Evolutionary conservation across 2,888 invertebrate genomes (phyloP), one percentile per base, ranked within the genome.

Genomic region (Lepidocyrtoides sp.): DNA sequence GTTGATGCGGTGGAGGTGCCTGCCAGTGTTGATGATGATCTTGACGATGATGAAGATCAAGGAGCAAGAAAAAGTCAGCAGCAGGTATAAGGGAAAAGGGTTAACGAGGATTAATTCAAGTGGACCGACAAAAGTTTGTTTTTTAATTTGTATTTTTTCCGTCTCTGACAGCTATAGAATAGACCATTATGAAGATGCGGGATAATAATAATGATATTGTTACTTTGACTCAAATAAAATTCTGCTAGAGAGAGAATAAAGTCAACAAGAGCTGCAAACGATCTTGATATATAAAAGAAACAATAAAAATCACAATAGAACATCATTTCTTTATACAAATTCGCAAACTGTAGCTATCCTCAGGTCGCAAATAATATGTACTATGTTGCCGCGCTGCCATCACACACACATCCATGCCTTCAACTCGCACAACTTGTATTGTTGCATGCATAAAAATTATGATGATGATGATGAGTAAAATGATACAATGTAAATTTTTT

Each of bases 111-210:
- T 81, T 88, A 88, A 81, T 51, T 88, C 81, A 81, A 88, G 88
- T 81, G 88, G 69, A 81, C 88, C 88, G 88, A 88, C 88, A 88
- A 88, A 88, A 88, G 87, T 79, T 88, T 81, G 51, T 81, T 63
- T 69, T 63, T 69, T 81, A 81, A 87, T 87, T 87, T 57, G 36
- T 69, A 81, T 36, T 87, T 87, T 87, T 87, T 51, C 14, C 20
- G 44, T 63, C 26, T 79, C 63, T 77, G 87, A 87, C 77, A 87
- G 63, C 20, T 20, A 20, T 57, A 85, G 48, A 85, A 85, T 57
- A 41, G 41, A 32, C 44, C 23, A 36, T 60, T 81, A 32, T 81
- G 32, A 36, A 69, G 32, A 69, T 36, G 41, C 69, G 69, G 32
- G 63, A n/a, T n/a, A 26, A 26, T 48, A 77, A 77, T 77, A 51